Base-by-base conservation (phyloP, 2,888 invertebrate species). In the Drosophila mercatorum region DNA sequence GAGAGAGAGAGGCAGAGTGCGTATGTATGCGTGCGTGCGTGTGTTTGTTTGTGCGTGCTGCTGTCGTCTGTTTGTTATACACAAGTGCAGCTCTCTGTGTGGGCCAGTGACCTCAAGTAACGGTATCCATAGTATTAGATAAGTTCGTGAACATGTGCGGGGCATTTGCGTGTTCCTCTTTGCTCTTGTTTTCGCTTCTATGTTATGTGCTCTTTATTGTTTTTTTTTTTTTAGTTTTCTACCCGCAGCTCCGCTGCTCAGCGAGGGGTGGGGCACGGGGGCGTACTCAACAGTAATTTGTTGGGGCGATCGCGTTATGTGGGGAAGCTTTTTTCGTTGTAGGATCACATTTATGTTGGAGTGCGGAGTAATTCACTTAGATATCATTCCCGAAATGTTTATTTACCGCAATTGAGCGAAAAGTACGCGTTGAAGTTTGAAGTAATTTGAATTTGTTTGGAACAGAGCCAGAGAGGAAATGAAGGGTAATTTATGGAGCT, bases 51-150 rank as follows among this genome's bases (percentile, higher is more conserved):
- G 59, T 60, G 26, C 58, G 49, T 52, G 56, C 57, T 52, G 56
- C 57, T 44, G 34, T 44, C 41, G 52, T 70, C n/a, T 62, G 78
- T 57, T 68, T 71, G 66, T 60, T 71, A 61, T 53, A 70, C 68
- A 78, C 82, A 85, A 82, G 84, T 83, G 86, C 83, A 83, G 72
- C 72, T 36, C 71, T 68, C 28, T 70, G 68, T 71, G 72, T 85
- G 88, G 85, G 88, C 89, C 91, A 88, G 78, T 88, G 91, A 88
- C 88, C 88, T 77, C 74, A 78, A 77, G 74, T 88, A 90, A 90
- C 91, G 90, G 90, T 90, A 90, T 86, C 85, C 90, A 81, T 88
- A 90, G 90, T 90, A 88, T 85, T 85, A 81, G 75, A 85, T 88
- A 90, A 89, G 78, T 78, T 81, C 43, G 57, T 75, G 68, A 55